Conservation (phyloP, 2,888 invertebrate genomes). For the Kryphioiulus occultus region DNA sequence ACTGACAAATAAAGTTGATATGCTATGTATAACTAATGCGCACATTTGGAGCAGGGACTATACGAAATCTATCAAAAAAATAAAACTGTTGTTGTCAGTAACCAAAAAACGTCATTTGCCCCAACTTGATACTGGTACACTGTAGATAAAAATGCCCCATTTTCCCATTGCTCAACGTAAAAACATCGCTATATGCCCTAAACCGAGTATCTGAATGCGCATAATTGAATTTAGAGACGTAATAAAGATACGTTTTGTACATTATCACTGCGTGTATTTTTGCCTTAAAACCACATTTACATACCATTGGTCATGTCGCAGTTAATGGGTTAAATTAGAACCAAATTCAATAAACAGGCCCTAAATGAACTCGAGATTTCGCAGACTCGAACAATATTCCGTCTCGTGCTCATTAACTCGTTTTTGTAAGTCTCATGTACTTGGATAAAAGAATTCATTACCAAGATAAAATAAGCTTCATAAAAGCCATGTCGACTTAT, state of each 20-base stretch:
- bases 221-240: conserved; percentile 10
- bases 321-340: not conserved
- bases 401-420: not conserved
- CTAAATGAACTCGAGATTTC: not conserved
- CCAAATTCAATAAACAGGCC: not conserved
- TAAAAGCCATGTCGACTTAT: conserved; percentile 2
- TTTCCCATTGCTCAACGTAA: not conserved
- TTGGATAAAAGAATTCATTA: not conserved
- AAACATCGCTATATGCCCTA: not conserved
- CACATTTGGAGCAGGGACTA: no score
- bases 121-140: no score
- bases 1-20: no score
- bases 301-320: not conserved
- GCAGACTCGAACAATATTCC: not conserved
- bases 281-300: not conserved
- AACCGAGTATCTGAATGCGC: not conserved
- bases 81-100: no score
- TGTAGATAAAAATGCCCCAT: no score
- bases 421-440: not conserved
- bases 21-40: no score
- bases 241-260: not conserved
- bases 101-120: no score
- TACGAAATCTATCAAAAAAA: no score
- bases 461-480: not conserved
- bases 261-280: not conserved